Evolutionary conservation across 2,888 invertebrate genomes (phyloP).

Genomic region (Andrena fulva): DNA sequence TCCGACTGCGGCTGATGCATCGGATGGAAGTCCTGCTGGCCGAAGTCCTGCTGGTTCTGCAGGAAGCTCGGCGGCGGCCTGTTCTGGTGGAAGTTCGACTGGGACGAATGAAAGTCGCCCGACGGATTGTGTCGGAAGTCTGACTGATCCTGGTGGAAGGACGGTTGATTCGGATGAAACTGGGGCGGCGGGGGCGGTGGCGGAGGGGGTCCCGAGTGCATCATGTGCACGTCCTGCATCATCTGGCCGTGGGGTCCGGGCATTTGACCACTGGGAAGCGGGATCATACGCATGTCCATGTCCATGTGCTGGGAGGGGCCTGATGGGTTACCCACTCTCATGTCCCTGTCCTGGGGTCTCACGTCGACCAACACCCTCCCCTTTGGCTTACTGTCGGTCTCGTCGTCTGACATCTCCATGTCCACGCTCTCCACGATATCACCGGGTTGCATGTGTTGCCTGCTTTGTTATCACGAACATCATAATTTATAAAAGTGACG

Average conservation of each 20-base stretch:
- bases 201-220: conserved; percentile 74
- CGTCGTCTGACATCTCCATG: conserved; percentile 95
- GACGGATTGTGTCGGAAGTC: conserved; percentile 65
- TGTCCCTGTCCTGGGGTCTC: conserved; percentile 81
- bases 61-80: conserved; percentile 70
- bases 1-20: conserved; percentile 70
- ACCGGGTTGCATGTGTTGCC: conserved; percentile 80
- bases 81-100: conserved; percentile 75
- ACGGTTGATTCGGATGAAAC: conserved; percentile 74
- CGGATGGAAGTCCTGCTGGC: conserved; percentile 76
- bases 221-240: conserved; percentile 70
- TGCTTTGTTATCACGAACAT: conserved; percentile 47
- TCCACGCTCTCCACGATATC: conserved; percentile 93
- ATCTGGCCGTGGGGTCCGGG: conserved; percentile 66
- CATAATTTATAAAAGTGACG: conserved; percentile 10
- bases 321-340: conserved; percentile 71
- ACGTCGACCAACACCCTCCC: conserved; percentile 80
- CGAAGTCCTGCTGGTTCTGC: conserved; percentile 64
- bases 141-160: conserved; percentile 73
- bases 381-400: conserved; percentile 84
- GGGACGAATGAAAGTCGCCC: conserved; percentile 72
- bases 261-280: conserved; percentile 74
- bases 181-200: conserved; percentile 73
- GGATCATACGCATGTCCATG: conserved; percentile 83
- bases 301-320: conserved; percentile 83